These are phyloP conservation scores for Chondrilla cf. caribensis DNA, from an alignment of 37 sponge, comb jelly and placozoan genomes.

Conservation along the genomic window DNA sequence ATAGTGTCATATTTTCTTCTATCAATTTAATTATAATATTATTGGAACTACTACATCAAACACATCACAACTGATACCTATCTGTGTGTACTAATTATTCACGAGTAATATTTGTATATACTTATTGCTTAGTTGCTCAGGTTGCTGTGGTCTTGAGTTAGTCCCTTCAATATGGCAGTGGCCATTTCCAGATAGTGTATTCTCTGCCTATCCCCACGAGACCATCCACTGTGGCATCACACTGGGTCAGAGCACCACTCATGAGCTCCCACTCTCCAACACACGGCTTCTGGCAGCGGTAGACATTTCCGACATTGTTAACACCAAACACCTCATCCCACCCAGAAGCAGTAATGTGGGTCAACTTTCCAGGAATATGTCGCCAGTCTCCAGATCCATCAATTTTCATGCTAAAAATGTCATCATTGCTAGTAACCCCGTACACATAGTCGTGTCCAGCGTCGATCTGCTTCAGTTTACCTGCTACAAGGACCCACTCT, in stretches of 20 bases:
- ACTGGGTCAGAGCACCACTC: conserved; percentile 29
- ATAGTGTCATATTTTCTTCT: no score
- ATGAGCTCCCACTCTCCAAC: conserved; percentile 37
- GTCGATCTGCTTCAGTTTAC: conserved; percentile 47
- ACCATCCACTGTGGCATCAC: conserved; percentile 32
- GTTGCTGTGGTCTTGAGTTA: no score
- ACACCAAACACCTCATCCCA: conserved; percentile 46
- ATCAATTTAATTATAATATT: no score
- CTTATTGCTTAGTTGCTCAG: no score
- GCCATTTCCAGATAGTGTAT: no score
- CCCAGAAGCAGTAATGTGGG: conserved; percentile 48
- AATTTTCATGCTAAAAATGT: not conserved
- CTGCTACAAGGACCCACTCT: conserved; percentile 26
- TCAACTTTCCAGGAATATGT: conserved; percentile 28
- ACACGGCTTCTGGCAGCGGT: conserved; percentile 63
- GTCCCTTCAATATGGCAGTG: no score
- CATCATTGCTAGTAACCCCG: conserved; percentile 35
- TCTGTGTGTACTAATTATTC: no score
- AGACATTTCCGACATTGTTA: not conserved
- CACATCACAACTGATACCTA: no score
- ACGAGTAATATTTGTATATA: no score
- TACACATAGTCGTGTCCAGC: conserved; percentile 43
- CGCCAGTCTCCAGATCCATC: conserved; percentile 33
- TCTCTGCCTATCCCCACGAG: conserved; percentile 39
- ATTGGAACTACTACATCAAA: no score